Percentiles rank a stretch among this genome's conserved stretches.
Conservation (phyloP, 2,113 vertebrate genomes). For the Neofelis nebulosa region DNA sequence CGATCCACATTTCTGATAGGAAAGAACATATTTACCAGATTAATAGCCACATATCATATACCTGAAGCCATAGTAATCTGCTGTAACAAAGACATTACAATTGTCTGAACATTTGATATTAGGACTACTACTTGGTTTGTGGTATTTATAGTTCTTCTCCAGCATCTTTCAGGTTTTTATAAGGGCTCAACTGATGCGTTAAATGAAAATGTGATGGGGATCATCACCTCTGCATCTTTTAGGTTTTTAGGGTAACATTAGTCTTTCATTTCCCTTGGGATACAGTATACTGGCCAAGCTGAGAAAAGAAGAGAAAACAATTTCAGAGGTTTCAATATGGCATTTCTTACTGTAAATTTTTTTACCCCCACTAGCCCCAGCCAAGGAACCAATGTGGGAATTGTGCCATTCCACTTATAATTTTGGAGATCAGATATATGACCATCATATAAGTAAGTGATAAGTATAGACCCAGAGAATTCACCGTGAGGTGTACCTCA, state of each 20-base stretch:
- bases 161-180: not conserved
- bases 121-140: not conserved
- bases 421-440: not conserved
- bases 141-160: not conserved
- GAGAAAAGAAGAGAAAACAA: not conserved
- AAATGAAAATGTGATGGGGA: not conserved
- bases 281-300: not conserved
- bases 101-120: not conserved
- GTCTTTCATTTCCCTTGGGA: not conserved
- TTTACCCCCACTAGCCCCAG: not conserved
- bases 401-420: not conserved
- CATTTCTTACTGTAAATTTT: not conserved
- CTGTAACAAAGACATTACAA: not conserved
- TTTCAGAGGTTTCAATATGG: not conserved
- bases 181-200: not conserved
- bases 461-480: not conserved
- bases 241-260: not conserved
- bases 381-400: not conserved
- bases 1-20: no score
- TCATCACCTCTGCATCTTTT: not conserved
- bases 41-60: not conserved
- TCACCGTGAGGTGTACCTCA: not conserved
- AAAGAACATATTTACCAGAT: not conserved
- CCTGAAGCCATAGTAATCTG: not conserved
- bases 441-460: not conserved